Conservation (phyloP, 2,797 vertebrate genomes). For the Sebastes flavidus region DNA sequence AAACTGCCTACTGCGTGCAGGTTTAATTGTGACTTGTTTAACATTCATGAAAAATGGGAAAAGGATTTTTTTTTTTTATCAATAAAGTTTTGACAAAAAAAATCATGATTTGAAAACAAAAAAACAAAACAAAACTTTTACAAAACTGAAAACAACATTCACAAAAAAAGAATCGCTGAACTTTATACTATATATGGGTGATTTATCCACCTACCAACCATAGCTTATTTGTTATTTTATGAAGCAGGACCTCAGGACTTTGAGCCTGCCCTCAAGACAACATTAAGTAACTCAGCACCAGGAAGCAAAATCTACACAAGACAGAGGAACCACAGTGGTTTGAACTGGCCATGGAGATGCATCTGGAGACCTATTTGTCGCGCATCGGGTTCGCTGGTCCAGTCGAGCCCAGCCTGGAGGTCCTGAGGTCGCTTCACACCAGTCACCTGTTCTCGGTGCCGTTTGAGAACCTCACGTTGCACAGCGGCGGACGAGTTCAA, state of each 20-base stretch:
- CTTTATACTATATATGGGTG: neutral
- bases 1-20: too few relatives aligned
- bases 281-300: neutral
- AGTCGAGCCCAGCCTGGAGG: constrained; percentile 49
- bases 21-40: too few relatives aligned
- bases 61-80: too few relatives aligned
- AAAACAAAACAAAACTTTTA: too few relatives aligned
- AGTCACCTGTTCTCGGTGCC: constrained; percentile 80
- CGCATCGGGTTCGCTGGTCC: constrained; percentile 68
- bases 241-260: neutral
- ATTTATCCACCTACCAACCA: fast-evolving
- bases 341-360: constrained; percentile 53
- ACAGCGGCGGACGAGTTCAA: constrained; percentile 73
- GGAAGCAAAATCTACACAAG: fast-evolving
- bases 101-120: too few relatives aligned
- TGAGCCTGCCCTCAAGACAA: neutral
- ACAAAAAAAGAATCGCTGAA: too few relatives aligned
- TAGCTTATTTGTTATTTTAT: neutral
- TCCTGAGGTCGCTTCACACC: constrained; percentile 70
- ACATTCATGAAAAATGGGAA: too few relatives aligned
- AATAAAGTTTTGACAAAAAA: too few relatives aligned
- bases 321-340: neutral
- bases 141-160: fast-evolving
- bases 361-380: constrained; percentile 68
- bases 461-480: constrained; percentile 81